These are phyloP conservation scores for Patella pellucida DNA, from an alignment of 2,888 invertebrate genomes.

Conservation along the genomic window DNA sequence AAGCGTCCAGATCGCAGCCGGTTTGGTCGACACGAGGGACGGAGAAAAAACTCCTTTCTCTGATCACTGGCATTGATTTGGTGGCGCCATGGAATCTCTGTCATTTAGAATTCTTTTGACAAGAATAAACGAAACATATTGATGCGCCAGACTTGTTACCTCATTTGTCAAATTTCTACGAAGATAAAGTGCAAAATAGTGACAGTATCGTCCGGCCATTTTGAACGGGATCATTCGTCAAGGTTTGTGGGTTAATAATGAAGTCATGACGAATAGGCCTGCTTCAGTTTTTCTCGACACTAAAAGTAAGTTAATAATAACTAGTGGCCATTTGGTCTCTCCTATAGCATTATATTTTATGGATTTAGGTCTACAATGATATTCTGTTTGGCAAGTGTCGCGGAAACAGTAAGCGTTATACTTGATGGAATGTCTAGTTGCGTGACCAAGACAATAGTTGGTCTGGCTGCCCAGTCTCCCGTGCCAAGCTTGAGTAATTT, in stretches of 20 bases:
- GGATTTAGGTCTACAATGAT: conserved; percentile 4
- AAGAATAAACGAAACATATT: conserved; percentile 28
- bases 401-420: not conserved
- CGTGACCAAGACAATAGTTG: not conserved
- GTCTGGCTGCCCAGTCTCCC: not conserved
- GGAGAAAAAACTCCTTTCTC: conserved; percentile 13
- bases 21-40: conserved; percentile 16
- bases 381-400: not conserved
- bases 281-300: no score
- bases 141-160: conserved; percentile 27
- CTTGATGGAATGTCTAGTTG: not conserved
- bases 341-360: conserved; percentile 6
- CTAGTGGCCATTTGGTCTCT: no score
- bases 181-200: conserved; percentile 12
- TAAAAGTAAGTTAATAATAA: no score
- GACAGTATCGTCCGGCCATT: not conserved
- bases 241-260: no score
- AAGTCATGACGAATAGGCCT: no score
- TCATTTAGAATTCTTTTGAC: conserved; percentile 23
- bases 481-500: conserved; percentile 9
- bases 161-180: conserved; percentile 33
- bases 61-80: conserved; percentile 20
- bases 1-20: conserved; percentile 18
- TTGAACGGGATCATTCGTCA: no score
- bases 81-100: conserved; percentile 18